Conservation (phyloP, 2,888 invertebrate species). For the Andrena flavipes region DNA sequence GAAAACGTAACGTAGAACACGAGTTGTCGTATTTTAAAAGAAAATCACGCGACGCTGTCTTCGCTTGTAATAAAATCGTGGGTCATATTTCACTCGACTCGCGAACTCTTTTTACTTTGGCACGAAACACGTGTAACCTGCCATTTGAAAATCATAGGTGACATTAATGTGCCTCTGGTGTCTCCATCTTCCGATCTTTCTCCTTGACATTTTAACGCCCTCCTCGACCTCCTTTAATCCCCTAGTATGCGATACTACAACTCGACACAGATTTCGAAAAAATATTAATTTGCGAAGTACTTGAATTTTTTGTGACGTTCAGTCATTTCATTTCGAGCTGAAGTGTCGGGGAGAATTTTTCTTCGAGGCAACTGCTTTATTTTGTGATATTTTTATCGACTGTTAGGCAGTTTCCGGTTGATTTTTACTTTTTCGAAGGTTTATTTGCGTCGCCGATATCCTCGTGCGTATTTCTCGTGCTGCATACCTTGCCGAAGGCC, state of each 20-base stretch:
- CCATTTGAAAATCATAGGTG: neutral
- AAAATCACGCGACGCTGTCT: too few species aligned
- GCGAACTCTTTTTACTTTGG: too few species aligned
- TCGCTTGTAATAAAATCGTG: too few species aligned
- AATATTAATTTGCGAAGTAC: neutral
- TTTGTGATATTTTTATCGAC: neutral
- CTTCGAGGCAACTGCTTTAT: neutral
- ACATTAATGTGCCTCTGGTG: neutral
- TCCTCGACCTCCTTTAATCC: slow-evolving; percentile 9
- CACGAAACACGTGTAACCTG: neutral
- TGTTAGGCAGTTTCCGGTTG: slow-evolving; percentile 7
- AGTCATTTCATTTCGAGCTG: neutral
- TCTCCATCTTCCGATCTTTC: neutral
- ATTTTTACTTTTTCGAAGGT: neutral
- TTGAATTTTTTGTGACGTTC: too few species aligned
- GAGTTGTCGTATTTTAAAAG: too few species aligned
- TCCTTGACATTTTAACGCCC: slow-evolving; percentile 16
- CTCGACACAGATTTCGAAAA: slow-evolving; percentile 3
- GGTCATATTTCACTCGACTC: too few species aligned
- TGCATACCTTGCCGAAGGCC: slow-evolving; percentile 29
- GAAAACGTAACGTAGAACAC: too few species aligned
- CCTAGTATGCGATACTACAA: neutral
- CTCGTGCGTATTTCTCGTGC: neutral
- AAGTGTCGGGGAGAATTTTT: neutral
- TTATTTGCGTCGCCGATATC: slow-evolving; percentile 25